Percentiles rank a stretch among this genome's conserved stretches.
Evolutionary conservation across 2,797 vertebrate species (phyloP).

Genomic region (Hippopotamyrus pictus): DNA sequence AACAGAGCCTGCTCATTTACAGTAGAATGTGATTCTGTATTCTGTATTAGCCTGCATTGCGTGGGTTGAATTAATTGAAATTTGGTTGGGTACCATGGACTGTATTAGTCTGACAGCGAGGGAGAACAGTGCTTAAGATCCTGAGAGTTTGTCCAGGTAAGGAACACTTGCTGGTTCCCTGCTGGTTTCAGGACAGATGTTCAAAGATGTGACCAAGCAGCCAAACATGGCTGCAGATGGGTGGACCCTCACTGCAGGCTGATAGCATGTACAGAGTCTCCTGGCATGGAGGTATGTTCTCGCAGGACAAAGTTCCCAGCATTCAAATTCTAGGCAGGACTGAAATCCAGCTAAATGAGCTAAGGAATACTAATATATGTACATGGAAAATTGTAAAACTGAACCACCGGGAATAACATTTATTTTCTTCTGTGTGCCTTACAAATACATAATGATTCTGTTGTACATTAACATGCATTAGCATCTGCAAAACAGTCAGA

Average conservation of each 20-base stretch:
- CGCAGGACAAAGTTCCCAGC: not conserved
- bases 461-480: not conserved
- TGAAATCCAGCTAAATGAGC: not conserved
- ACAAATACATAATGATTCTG: not conserved
- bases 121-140: not conserved
- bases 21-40: not conserved
- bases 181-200: not conserved
- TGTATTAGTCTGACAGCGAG: not conserved
- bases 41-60: not conserved
- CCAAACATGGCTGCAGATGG: constrained; percentile 31
- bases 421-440: not conserved
- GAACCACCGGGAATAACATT: not conserved
- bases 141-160: not conserved
- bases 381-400: not conserved
- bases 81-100: not conserved
- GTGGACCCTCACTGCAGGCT: constrained; percentile 7
- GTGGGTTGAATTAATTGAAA: not conserved
- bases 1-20: not conserved
- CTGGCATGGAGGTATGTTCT: not conserved
- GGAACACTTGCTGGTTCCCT: not conserved
- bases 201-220: constrained; percentile 18
- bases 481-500: not conserved
- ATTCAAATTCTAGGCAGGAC: not conserved
- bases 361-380: not conserved
- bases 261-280: not conserved